These are phyloP conservation scores for Parus major DNA, from an alignment of 2,113 vertebrate species.

Conservation along the genomic window DNA sequence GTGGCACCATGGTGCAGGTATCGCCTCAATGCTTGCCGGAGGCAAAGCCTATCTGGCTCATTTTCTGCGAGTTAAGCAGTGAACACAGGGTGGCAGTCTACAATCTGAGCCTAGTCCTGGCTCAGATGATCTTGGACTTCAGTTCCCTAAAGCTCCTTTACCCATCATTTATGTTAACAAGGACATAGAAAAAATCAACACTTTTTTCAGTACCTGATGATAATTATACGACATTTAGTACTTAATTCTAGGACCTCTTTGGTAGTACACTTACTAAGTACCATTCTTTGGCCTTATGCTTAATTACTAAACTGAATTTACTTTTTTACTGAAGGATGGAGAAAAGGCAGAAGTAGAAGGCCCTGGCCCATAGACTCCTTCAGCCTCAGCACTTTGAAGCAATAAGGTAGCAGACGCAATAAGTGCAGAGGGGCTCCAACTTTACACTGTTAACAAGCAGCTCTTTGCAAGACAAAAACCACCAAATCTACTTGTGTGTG, in stretches of 20 bases:
- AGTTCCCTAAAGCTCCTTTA: background rate
- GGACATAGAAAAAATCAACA: background rate
- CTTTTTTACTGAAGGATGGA: background rate
- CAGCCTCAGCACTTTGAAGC: background rate
- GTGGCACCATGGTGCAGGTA: background rate
- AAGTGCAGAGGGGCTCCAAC: background rate
- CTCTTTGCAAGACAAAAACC: background rate
- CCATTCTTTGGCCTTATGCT: background rate
- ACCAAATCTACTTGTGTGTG: background rate
- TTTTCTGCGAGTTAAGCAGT: background rate
- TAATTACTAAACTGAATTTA: background rate
- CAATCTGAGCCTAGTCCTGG: background rate
- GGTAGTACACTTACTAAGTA: background rate
- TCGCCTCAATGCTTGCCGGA: accelerated
- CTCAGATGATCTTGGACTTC: background rate
- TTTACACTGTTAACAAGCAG: background rate
- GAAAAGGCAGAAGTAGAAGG: background rate
- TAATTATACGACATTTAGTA: background rate
- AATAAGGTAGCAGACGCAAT: background rate
- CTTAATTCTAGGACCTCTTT: background rate
- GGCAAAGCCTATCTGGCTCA: background rate
- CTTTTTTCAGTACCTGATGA: background rate
- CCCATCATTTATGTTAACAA: background rate
- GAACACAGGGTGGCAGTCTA: background rate
- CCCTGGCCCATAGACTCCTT: background rate